Base-by-base conservation (phyloP, 92 coral and sea anemone species). In the Scolanthus callimorphus region DNA sequence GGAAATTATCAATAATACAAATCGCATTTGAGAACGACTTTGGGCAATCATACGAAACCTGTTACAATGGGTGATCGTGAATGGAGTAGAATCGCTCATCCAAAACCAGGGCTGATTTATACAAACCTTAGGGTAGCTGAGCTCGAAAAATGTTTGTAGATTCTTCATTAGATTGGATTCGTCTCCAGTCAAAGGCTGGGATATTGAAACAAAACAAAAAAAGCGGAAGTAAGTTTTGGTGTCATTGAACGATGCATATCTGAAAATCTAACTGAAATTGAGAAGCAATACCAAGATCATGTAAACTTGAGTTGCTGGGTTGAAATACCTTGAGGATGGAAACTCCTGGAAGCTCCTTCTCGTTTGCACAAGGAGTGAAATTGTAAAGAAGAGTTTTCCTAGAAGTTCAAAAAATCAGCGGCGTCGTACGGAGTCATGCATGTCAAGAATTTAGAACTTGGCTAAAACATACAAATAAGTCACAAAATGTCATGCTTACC, bases 131-230 rank as follows among this genome's bases (percentile, higher is more conserved):
- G 96, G 94, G 31, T 94, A 88, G 17, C 65, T 84, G n/a, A 94
- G 80, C 20, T 94, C 96, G 53, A 94, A 94, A 69, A 90, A 88
- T 17, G 90, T 78, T 74, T 94, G 82, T 3, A 94, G 82, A 58
- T 94, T 94, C 62, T 71, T 84, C 51, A 81, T 61, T 19, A 88
- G 74, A 49, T 94, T 85, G 9, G 91, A 88, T 30, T 94, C 99
- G 24, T 76, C 91, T 8, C 99, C 99, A 20, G 87, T 94, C 38
- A 94, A 76, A 29, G 99, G 99, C 99, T 94, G 63, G 19, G 25
- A 27, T 20, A 13, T 22, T 52, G 11, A 57, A 69, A 26, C 51
- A 15, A 20, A 46, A 29, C 13, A 62, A 29, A 47, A 21, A 46
- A 11, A 39, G 31, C 13, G 22, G 23, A 51, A 10, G 6, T 3